Conservation (phyloP, 2,797 vertebrate genomes). For the Cacajao melanocephalus region DNA sequence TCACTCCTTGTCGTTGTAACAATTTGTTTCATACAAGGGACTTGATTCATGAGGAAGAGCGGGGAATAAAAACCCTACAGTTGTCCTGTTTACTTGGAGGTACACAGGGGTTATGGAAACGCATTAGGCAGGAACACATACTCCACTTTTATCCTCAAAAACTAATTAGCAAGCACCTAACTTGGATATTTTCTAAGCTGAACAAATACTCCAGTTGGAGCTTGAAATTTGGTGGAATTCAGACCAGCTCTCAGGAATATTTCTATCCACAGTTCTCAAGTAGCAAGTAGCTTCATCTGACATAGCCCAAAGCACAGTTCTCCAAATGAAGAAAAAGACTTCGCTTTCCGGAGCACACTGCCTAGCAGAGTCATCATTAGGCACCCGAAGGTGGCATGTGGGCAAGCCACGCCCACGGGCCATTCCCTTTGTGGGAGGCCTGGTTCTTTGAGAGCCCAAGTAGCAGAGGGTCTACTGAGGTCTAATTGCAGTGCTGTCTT, state of each 20-base stretch:
- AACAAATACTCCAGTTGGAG: background rate
- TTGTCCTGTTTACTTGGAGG: constrained; percentile 80
- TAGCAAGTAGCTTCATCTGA: background rate
- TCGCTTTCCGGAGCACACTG: accelerated
- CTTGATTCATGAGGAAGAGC: constrained; percentile 83
- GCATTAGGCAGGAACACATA: constrained; percentile 72
- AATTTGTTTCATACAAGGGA: constrained; percentile 84
- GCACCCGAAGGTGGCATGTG: accelerated
- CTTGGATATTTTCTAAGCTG: background rate
- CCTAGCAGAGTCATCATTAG: background rate
- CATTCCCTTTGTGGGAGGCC: accelerated
- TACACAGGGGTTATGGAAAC: constrained; percentile 80
- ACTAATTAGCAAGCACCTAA: constrained; percentile 64
- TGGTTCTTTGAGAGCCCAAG: background rate
- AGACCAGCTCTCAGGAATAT: background rate
- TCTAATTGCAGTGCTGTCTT: accelerated
- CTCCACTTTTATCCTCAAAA: constrained; percentile 63
- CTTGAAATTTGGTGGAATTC: background rate
- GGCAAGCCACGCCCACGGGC: accelerated
- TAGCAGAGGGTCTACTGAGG: accelerated
- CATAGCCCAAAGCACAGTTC: background rate
- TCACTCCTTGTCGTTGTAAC: constrained; percentile 84
- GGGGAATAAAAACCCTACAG: constrained; percentile 50
- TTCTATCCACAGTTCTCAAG: background rate
- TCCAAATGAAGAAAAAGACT: background rate